Evolutionary conservation across 2,888 invertebrate genomes (phyloP).

Genomic region (Drosophila nigritarsus): DNA sequence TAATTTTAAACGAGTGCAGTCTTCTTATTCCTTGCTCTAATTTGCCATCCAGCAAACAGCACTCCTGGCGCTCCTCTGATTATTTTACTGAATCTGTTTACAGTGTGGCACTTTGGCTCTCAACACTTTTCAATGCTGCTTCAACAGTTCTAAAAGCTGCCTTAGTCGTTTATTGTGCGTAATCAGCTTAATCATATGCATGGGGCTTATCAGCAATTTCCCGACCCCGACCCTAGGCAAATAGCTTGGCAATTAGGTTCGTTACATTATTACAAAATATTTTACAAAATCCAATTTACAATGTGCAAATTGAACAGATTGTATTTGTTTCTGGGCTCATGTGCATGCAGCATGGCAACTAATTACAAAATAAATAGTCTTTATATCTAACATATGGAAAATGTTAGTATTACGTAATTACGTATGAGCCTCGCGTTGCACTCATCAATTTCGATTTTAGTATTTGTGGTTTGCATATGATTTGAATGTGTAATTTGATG

Average conservation of each 20-base stretch:
- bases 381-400: conserved; percentile 28
- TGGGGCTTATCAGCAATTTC: conserved; percentile 28
- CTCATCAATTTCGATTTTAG: conserved; percentile 24
- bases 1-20: conserved; percentile 72
- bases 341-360: conserved; percentile 32
- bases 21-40: conserved; percentile 19
- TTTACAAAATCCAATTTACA: conserved; percentile 46
- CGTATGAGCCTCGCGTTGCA: not conserved
- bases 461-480: conserved; percentile 4
- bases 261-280: conserved; percentile 35
- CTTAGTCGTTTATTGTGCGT: conserved; percentile 32
- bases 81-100: conserved; percentile 6
- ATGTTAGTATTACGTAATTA: conserved; percentile 1
- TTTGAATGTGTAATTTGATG: conserved; percentile 7
- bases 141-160: conserved; percentile 35
- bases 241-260: conserved; percentile 48
- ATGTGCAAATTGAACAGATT: conserved; percentile 46
- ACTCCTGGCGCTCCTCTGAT: not conserved
- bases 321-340: conserved; percentile 21
- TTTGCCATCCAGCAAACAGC: conserved; percentile 27
- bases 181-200: conserved; percentile 59
- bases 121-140: conserved; percentile 58
- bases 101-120: conserved; percentile 25
- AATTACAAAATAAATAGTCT: conserved; percentile 45
- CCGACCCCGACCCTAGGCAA: conserved; percentile 3